Percentiles rank a stretch among this genome's conserved stretches.
Evolutionary conservation across 2,888 invertebrate species (phyloP).

Genomic region (Monoplex corrugatus): DNA sequence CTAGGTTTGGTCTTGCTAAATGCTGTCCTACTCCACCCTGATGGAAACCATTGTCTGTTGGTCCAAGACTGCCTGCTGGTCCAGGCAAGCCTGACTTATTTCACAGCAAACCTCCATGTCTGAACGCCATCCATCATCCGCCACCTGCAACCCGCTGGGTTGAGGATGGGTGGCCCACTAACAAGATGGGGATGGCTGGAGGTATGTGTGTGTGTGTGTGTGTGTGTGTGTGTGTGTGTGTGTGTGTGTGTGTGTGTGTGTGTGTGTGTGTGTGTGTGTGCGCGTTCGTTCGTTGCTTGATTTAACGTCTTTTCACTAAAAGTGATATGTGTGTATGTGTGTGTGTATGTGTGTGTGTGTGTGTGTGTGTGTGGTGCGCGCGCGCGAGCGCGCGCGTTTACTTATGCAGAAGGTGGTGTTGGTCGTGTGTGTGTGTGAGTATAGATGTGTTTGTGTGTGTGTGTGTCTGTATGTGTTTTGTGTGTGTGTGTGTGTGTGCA

Average conservation of each 20-base stretch:
- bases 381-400: background rate
- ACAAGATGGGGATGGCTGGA: no score
- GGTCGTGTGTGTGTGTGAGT: background rate
- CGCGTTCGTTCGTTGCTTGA: background rate
- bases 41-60: no score
- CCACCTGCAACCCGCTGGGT: no score
- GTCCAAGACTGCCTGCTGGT: no score
- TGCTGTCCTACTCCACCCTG: no score
- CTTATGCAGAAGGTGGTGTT: background rate
- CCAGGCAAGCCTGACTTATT: no score
- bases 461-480: background rate
- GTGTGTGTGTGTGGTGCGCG: background rate
- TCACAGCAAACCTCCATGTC: no score
- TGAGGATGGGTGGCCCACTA: no score
- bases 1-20: no score
- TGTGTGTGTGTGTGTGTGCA: background rate
- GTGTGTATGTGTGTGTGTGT: background rate
- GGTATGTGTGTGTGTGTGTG: background rate
- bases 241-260: background rate
- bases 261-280: background rate
- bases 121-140: no score
- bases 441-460: background rate
- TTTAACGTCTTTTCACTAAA: no score
- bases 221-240: background rate
- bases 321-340: background rate